phyloP scores from a whole-genome alignment of 1,140 invertebrate genomes.

The Cyphomyrmex costatus region DNA sequence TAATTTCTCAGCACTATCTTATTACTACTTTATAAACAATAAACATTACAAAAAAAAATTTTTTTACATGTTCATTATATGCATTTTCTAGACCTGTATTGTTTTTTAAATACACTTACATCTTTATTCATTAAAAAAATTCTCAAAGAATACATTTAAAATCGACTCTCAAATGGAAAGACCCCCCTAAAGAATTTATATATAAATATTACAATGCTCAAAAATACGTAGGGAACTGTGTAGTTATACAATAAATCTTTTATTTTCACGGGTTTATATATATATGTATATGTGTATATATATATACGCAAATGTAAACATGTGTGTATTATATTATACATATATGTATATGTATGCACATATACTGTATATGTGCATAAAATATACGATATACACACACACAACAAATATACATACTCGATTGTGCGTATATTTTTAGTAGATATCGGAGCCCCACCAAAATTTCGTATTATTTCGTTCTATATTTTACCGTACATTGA shows the following conservation, averaged over 20 bases:
- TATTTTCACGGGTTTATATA: not conserved
- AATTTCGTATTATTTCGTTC: constrained; percentile 24
- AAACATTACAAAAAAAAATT: too few species aligned
- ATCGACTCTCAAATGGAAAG: too few species aligned
- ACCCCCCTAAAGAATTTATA: constrained; percentile 25
- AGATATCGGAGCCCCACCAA: constrained; percentile 15
- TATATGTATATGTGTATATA: not conserved
- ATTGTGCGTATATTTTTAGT: not conserved
- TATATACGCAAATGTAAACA: not conserved
- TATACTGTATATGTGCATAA: not conserved
- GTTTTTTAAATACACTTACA: too few species aligned
- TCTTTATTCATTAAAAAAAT: too few species aligned
- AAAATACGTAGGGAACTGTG: constrained; percentile 27
- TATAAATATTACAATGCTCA: constrained; percentile 34
- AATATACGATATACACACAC: too few species aligned
- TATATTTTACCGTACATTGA: constrained; percentile 4
- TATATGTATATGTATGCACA: not conserved
- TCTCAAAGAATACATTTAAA: too few species aligned
- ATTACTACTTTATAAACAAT: too few species aligned
- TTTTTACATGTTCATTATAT: too few species aligned
- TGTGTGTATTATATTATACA: too few species aligned
- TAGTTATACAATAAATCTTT: constrained; percentile 12
- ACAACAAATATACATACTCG: not conserved
- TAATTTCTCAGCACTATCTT: too few species aligned
- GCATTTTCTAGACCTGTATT: too few species aligned